These are phyloP conservation scores for Apamea crenata DNA, from an alignment of 2,888 invertebrate species.

Conservation along the genomic window DNA sequence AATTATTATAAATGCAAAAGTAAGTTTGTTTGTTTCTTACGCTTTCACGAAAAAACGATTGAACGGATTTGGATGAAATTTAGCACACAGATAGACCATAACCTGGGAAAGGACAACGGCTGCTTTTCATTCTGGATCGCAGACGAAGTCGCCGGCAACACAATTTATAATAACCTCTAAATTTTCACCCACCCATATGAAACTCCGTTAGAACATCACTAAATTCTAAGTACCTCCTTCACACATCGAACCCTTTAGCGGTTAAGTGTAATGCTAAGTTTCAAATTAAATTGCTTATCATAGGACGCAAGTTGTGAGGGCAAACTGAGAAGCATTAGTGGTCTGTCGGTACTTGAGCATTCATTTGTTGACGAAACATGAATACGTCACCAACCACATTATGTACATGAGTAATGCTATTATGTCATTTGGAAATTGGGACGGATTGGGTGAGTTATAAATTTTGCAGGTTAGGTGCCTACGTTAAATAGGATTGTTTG, in stretches of 20 bases:
- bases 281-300: slow-evolving; percentile 55
- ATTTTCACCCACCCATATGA: neutral
- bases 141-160: neutral
- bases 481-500: too few species aligned
- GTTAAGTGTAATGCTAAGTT: slow-evolving; percentile 41
- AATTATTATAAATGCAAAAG: too few species aligned
- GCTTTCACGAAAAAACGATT: too few species aligned
- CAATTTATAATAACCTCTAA: neutral
- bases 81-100: too few species aligned
- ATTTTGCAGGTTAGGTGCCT: neutral
- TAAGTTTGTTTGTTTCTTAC: too few species aligned
- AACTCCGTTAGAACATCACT: neutral
- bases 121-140: too few species aligned
- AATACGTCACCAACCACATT: slow-evolving; percentile 24
- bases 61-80: too few species aligned
- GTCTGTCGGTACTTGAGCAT: slow-evolving; percentile 26
- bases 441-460: neutral
- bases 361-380: slow-evolving; percentile 41
- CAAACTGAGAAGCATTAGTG: slow-evolving; percentile 48
- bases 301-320: slow-evolving; percentile 28
- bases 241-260: slow-evolving; percentile 39
- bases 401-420: slow-evolving; percentile 6
- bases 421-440: neutral
- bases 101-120: too few species aligned
- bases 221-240: neutral